Conservation (phyloP, 92 coral and sea anemone genomes). For the Pocillopora meandrina region DNA sequence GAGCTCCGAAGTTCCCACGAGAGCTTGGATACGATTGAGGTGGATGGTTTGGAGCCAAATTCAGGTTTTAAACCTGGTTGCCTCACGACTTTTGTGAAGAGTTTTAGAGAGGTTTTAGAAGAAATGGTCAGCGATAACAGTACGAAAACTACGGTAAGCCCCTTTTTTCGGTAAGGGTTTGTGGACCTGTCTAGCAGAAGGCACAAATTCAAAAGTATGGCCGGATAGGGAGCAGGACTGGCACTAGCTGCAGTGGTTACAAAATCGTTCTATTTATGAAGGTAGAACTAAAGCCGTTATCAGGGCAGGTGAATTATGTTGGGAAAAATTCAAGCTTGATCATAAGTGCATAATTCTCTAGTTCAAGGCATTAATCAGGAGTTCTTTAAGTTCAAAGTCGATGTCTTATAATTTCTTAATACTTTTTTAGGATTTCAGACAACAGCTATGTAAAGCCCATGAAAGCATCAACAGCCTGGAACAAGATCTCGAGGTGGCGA, state of each 20-base stretch:
- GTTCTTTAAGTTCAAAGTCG: not conserved
- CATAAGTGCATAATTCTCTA: not conserved
- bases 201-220: too few relatives aligned
- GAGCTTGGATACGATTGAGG: slow-evolving; percentile 54
- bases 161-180: too few relatives aligned
- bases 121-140: slow-evolving; percentile 53
- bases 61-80: slow-evolving; percentile 62
- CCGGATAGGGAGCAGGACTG: too few relatives aligned
- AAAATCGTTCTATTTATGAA: too few relatives aligned
- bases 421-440: slow-evolving; percentile 14
- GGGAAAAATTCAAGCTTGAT: not conserved
- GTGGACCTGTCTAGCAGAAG: too few relatives aligned
- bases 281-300: too few relatives aligned
- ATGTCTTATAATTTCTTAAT: not conserved
- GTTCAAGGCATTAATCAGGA: not conserved
- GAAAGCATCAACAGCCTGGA: slow-evolving; percentile 58
- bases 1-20: slow-evolving; percentile 73
- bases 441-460: slow-evolving; percentile 73
- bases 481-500: slow-evolving; percentile 43
- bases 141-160: slow-evolving; percentile 63
- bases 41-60: slow-evolving; percentile 47
- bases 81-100: slow-evolving; percentile 75
- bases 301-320: too few relatives aligned
- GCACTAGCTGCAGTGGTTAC: too few relatives aligned
- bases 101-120: slow-evolving; percentile 72